A percentile compares a stretch with the other conserved stretches of the same genome.
Conservation (phyloP, 1,140 invertebrate species). For the Heliconius melpomene region DNA sequence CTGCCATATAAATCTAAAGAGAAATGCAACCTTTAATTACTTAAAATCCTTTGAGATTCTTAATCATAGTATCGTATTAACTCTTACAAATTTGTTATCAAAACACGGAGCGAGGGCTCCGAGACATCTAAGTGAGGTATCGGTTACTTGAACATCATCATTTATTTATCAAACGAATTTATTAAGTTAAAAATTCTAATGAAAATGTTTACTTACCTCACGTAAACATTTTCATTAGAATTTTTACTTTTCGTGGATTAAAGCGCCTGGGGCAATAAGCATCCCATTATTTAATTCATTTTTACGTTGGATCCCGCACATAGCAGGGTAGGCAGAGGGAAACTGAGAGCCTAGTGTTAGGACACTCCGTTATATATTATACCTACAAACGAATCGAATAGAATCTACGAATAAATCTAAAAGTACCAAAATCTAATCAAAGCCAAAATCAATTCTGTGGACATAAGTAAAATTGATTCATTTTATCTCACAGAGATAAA, state of each 20-base stretch:
- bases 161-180: slow-evolving; percentile 2
- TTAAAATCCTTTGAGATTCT: slow-evolving; percentile 51
- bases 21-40: slow-evolving; percentile 53
- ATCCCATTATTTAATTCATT: too few relatives aligned
- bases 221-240: too few relatives aligned
- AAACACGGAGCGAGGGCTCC: slow-evolving; percentile 16
- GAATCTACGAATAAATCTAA: too few relatives aligned
- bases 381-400: too few relatives aligned
- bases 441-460: neutral
- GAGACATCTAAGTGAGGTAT: slow-evolving; percentile 2
- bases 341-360: too few relatives aligned
- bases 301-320: too few relatives aligned
- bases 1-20: slow-evolving; percentile 34
- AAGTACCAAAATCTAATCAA: too few relatives aligned
- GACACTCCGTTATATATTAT: too few relatives aligned
- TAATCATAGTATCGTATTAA: slow-evolving; percentile 50
- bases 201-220: neutral
- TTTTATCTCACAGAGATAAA: neutral
- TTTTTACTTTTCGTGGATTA: neutral
- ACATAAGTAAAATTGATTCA: slow-evolving; percentile 8
- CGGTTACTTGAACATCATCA: neutral
- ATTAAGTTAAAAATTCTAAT: neutral
- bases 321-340: too few relatives aligned
- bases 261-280: neutral
- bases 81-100: slow-evolving; percentile 31